Percentiles rank a stretch among this genome's conserved stretches.
Conservation (phyloP, 1,140 invertebrate genomes). For the Drosophila bipectinata region DNA sequence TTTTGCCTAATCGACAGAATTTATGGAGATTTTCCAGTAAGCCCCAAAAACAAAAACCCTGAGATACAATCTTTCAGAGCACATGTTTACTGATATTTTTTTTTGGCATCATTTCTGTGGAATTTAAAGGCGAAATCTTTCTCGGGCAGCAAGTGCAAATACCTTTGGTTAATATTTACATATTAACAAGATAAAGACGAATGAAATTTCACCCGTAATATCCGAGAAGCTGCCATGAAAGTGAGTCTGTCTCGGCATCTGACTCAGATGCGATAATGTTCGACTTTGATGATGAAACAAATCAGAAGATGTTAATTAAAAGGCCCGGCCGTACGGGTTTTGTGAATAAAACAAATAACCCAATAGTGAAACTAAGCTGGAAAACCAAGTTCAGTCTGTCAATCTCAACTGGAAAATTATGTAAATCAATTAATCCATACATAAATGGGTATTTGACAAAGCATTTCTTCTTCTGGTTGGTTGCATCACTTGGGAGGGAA, state of each 20-base stretch:
- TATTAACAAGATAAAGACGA: slow-evolving; percentile 22
- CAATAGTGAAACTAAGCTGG: slow-evolving; percentile 69
- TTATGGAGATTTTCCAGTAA: slow-evolving; percentile 9
- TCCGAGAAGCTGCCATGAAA: slow-evolving; percentile 32
- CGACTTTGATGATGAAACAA: slow-evolving; percentile 34
- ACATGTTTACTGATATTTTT: slow-evolving; percentile 3
- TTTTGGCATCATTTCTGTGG: slow-evolving; percentile 36
- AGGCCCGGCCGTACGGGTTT: slow-evolving; percentile 1
- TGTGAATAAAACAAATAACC: slow-evolving; percentile 18
- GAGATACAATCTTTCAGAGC: not conserved
- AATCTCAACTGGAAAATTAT: slow-evolving; percentile 48
- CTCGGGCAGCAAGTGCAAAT: slow-evolving; percentile 46
- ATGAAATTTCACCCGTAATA: slow-evolving; percentile 44
- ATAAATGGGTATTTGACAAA: slow-evolving; percentile 36
- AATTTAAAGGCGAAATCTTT: slow-evolving; percentile 52
- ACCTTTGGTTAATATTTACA: slow-evolving; percentile 49
- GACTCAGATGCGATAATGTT: slow-evolving; percentile 45
- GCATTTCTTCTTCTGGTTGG: slow-evolving; percentile 26
- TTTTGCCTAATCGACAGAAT: slow-evolving; percentile 7
- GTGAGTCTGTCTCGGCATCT: slow-evolving; percentile 14
- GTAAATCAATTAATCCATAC: slow-evolving; percentile 46
- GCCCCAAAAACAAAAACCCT: not conserved
- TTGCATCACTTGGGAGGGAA: slow-evolving; percentile 56
- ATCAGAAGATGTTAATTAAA: slow-evolving; percentile 68
- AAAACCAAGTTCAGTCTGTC: slow-evolving; percentile 43